Evolutionary conservation across 2,888 invertebrate species (phyloP), one percentile per base, ranked within the genome.

Genomic region (Tortrix viridana): DNA sequence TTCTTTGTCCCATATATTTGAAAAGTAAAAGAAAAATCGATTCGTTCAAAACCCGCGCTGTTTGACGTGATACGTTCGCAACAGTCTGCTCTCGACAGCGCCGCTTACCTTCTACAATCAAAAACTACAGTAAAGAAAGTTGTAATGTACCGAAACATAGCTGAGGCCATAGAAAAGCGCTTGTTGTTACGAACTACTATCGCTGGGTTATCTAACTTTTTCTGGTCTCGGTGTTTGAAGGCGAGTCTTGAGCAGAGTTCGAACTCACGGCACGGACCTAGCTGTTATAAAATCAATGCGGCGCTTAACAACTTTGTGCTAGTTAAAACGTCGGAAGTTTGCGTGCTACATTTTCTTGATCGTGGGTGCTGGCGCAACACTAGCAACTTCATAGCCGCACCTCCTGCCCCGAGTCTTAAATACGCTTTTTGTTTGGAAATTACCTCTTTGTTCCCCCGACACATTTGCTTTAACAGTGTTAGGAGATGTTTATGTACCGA

Each of bases 231-330:
- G 65, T 67, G 67, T 79, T 70, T 67, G 71, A 78, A 76, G 78
- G 76, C 75, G 75, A 79, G 73, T 72, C 73, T 74, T 76, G 73
- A 79, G 76, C 77, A 76, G 71, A 69, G 71, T 76, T 74, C 68
- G 71, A 70, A 69, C 74, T 68, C 72, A 69, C 69, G 69, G 68
- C 72, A 73, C 71, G 71, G 52, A 52, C 52, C 23, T 47, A 37
- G 75, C 75, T 71, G 76, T 82, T 84, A 82, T 79, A 84, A 82
- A 86, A 86, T 84, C 85, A 83, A 83, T 81, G 84, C 77, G 72
- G 74, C 37, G 75, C 76, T 80, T 77, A 84, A 83, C 80, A 73
- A 80, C 80, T 84, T 83, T 79, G 80, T 73, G 76, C 80, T 79
- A 80, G 82, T 83, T 83, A 81, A 81, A 81, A 74, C 67, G 76